Evolutionary conservation across 2,797 vertebrate genomes (phyloP).

Genomic region (Crenuchus spilurus): DNA sequence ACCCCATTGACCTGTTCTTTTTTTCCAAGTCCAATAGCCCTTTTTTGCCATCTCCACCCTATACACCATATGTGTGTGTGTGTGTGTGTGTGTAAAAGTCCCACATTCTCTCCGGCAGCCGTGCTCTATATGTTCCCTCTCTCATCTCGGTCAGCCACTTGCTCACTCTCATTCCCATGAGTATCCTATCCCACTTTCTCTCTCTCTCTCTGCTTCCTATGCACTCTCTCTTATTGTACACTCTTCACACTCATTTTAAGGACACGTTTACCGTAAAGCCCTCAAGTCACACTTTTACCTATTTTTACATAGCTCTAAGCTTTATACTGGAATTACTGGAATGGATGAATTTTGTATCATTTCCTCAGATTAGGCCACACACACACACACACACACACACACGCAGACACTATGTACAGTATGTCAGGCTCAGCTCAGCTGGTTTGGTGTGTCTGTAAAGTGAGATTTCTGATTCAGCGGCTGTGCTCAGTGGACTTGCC

Average conservation of each 20-base stretch:
- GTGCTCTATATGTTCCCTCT: conserved; percentile 36
- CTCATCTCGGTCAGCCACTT: conserved; percentile 43
- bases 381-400: conserved; percentile 20
- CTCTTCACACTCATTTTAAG: conserved; percentile 7
- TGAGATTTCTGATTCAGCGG: conserved; percentile 42
- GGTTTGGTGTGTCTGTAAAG: conserved; percentile 34
- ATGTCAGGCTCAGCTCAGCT: conserved; percentile 35
- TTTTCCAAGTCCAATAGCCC: background rate
- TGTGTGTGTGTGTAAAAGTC: conserved; percentile 33
- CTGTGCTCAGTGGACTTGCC: conserved; percentile 40
- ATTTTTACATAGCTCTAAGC: no score
- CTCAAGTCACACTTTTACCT: background rate
- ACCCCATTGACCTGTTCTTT: conserved; percentile 37
- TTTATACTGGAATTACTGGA: no score
- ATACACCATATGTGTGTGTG: background rate
- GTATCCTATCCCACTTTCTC: conserved; percentile 56
- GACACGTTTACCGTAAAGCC: background rate
- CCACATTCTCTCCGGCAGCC: conserved; percentile 47
- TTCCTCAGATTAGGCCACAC: background rate
- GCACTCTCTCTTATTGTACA: background rate
- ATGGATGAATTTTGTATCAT: no score
- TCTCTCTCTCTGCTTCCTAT: conserved; percentile 39
- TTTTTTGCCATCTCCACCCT: conserved; percentile 10
- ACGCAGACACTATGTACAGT: conserved; percentile 26
- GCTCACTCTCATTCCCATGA: conserved; percentile 33